Base-by-base conservation (phyloP, 2,113 vertebrate species). In the Lepidothrix coronata region DNA sequence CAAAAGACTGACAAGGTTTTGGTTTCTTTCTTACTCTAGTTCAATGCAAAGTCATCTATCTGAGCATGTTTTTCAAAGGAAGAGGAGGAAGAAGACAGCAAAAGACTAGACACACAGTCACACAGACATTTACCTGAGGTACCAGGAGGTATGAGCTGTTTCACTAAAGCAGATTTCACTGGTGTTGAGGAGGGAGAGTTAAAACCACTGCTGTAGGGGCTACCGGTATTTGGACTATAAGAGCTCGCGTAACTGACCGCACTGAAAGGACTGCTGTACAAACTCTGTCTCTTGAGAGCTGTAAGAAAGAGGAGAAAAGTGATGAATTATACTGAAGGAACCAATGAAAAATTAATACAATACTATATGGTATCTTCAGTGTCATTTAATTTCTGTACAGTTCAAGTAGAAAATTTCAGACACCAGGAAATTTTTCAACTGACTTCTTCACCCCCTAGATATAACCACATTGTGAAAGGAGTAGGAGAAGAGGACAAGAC, bases 161-260 rank as follows among this genome's bases (percentile, higher is more conserved):
- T 99, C 84, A 98, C 98, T 46, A 98, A 96, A 93, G 99, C 99
- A 97, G 98, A 98, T 97, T 98, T 98, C 93, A 98, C 97, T 62
- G 99, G 99, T 73, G 99, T 99, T 81, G 99, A 99, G 82, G 98
- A 99, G 49, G 99, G 99, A 77, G 99, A 99, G 97, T 99, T 99
- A 96, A 99, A 99, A 93, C 99, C 99, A 81, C 99, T 99, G 97
- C 98, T 99, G 91, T 99, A 99, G 11, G 99, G 99, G 72, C 99
- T 99, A 78, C 98, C 98, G 21, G 99, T 96, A 89, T 98, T 99
- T 85, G 99, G 98, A 96, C 99, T 99, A 49, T 99, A 99, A 9
- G 99, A 98, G 94, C 98, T 99, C 13, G 98, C 88, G 0, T 99
- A 99, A 95, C 97, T 97, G 97, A 98, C 76, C 0, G 98, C 98